These are phyloP conservation scores for Atta colombica DNA, from an alignment of 1,140 invertebrate species.

Conservation along the genomic window DNA sequence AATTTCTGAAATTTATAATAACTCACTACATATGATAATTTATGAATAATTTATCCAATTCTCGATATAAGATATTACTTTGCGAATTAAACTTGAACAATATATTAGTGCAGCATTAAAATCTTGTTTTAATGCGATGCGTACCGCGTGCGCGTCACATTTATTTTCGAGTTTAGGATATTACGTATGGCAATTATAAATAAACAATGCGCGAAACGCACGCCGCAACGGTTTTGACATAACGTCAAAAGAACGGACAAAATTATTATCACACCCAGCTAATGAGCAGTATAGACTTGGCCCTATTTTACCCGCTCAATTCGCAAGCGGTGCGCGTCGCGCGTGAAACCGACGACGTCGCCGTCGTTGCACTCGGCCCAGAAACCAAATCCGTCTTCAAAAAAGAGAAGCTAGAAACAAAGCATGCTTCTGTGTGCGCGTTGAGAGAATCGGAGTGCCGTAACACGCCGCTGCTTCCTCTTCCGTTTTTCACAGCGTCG, in stretches of 20 bases:
- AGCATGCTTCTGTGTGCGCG: background rate
- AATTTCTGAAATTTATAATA: constrained; percentile 14
- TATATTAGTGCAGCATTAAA: background rate
- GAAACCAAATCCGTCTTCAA: constrained; percentile 56
- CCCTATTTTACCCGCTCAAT: constrained; percentile 44
- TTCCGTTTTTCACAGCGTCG: constrained; percentile 28
- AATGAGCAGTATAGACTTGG: constrained; percentile 56
- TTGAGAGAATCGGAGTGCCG: background rate
- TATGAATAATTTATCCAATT: background rate
- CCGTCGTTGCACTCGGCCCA: constrained; percentile 43
- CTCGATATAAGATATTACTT: background rate
- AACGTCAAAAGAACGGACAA: constrained; percentile 7
- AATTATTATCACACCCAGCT: constrained; percentile 28
- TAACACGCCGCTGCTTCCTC: constrained; percentile 36
- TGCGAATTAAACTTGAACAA: background rate
- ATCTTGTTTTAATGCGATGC: constrained; percentile 5
- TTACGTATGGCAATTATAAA: background rate
- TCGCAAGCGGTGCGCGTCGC: constrained; percentile 12
- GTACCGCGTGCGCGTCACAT: background rate
- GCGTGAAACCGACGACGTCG: constrained; percentile 4
- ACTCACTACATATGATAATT: background rate
- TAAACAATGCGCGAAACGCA: background rate
- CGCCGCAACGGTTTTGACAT: constrained; percentile 2
- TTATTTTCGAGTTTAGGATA: constrained; percentile 8
- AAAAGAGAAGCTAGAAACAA: constrained; percentile 44